These are phyloP conservation scores for Homarus americanus DNA, from an alignment of 1,140 invertebrate species.

Conservation along the genomic window DNA sequence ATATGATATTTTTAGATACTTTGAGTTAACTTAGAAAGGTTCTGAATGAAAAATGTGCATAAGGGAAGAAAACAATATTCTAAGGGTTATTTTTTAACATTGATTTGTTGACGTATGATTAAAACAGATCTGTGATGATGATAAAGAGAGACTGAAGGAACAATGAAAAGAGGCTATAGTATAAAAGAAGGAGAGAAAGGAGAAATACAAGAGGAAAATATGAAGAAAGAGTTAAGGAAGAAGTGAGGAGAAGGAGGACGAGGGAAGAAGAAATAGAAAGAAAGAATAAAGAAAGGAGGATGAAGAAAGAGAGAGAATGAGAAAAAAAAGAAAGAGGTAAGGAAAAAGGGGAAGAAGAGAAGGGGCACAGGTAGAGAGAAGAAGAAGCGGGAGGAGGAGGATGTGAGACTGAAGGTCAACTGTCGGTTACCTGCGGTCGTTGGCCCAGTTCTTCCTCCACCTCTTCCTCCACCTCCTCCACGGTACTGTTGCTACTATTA, in stretches of 20 bases:
- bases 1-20: not conserved
- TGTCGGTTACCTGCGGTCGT: too few relatives aligned
- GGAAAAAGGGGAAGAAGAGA: not conserved
- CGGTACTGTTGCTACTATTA: too few relatives aligned
- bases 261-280: too few relatives aligned
- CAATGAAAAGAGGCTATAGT: not conserved
- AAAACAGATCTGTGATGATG: not conserved
- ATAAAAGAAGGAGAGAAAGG: not conserved
- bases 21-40: not conserved
- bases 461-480: too few relatives aligned
- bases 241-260: too few relatives aligned
- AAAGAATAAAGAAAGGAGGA: too few relatives aligned
- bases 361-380: too few relatives aligned
- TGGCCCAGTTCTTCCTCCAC: too few relatives aligned
- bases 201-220: not conserved
- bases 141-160: not conserved
- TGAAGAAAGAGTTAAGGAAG: not conserved
- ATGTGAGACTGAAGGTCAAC: not conserved
- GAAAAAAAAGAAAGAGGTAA: constrained; percentile 16
- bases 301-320: too few relatives aligned
- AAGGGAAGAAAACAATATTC: not conserved
- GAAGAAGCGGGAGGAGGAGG: too few relatives aligned
- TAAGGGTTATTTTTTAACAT: not conserved
- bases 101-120: not conserved
- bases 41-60: not conserved